A percentile compares a stretch with the other conserved stretches of the same genome.
These are phyloP conservation scores for Macaca nemestrina DNA, from an alignment of 2,113 vertebrate species.

Conservation along the genomic window DNA sequence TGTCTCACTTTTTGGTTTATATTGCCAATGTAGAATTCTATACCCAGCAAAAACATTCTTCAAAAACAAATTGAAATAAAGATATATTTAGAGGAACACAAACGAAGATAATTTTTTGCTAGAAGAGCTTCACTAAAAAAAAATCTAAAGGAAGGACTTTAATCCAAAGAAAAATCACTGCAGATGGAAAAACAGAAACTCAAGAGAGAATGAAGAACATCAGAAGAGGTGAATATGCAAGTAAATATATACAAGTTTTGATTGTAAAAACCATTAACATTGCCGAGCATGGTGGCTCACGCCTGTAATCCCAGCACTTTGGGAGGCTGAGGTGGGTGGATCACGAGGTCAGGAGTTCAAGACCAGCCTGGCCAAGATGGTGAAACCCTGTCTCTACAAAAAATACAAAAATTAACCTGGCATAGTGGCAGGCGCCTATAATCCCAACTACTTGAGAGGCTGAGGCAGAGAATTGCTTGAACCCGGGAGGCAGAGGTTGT, in stretches of 20 bases:
- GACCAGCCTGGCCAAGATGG: too few relatives aligned
- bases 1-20: too few relatives aligned
- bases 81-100: background rate
- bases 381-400: too few relatives aligned
- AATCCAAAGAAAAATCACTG: background rate
- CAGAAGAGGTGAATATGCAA: background rate
- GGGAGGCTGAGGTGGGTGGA: too few relatives aligned
- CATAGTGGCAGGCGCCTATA: too few relatives aligned
- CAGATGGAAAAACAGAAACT: background rate
- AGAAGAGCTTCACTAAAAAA: background rate
- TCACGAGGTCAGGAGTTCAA: too few relatives aligned
- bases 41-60: background rate
- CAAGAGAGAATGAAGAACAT: background rate
- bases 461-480: too few relatives aligned
- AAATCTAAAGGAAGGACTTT: background rate
- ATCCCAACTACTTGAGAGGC: too few relatives aligned
- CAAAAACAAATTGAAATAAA: conserved; percentile 9
- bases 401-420: too few relatives aligned
- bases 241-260: background rate
- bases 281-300: background rate
- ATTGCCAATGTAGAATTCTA: background rate
- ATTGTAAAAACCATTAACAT: background rate
- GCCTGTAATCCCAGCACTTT: too few relatives aligned
- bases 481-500: too few relatives aligned
- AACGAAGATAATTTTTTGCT: background rate